These are phyloP conservation scores for Archivesica marissinica DNA, from an alignment of 1,140 invertebrate genomes.

Conservation along the genomic window DNA sequence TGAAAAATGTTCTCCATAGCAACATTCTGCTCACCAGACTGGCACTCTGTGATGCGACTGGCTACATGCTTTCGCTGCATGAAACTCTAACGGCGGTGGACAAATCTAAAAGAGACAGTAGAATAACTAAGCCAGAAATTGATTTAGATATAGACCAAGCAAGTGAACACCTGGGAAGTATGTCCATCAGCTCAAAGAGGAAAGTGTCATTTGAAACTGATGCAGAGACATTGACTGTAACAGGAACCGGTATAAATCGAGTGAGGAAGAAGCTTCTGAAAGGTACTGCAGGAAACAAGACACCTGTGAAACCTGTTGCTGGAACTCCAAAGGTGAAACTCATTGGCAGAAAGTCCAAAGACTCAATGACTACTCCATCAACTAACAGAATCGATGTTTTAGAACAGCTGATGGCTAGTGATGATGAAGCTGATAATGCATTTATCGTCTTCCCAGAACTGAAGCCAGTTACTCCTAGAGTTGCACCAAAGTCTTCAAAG, in stretches of 20 bases:
- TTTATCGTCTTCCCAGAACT: slow-evolving; percentile 20
- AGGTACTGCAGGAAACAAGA: neutral
- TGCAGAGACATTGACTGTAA: neutral
- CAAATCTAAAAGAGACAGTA: slow-evolving; percentile 9
- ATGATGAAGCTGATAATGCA: slow-evolving; percentile 38
- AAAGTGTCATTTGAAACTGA: slow-evolving; percentile 36
- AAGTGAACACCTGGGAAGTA: neutral
- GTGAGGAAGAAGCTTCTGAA: slow-evolving; percentile 15
- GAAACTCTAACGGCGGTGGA: neutral
- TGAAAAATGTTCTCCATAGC: slow-evolving; percentile 51
- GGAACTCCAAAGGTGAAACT: neutral
- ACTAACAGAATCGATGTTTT: slow-evolving; percentile 24
- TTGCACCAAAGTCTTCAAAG: neutral
- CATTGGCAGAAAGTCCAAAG: neutral
- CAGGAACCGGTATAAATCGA: neutral
- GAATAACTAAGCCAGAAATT: neutral
- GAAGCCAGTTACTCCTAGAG: slow-evolving; percentile 40
- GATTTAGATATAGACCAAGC: neutral
- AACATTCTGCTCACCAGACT: slow-evolving; percentile 50
- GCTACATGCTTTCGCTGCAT: slow-evolving; percentile 29
- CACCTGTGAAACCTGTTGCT: neutral
- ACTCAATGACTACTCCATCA: neutral
- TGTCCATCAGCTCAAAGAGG: neutral
- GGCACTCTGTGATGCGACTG: slow-evolving; percentile 44
- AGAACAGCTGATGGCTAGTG: slow-evolving; percentile 42